Base-by-base conservation (phyloP, 2,113 vertebrate species). In the Sturnira hondurensis region DNA sequence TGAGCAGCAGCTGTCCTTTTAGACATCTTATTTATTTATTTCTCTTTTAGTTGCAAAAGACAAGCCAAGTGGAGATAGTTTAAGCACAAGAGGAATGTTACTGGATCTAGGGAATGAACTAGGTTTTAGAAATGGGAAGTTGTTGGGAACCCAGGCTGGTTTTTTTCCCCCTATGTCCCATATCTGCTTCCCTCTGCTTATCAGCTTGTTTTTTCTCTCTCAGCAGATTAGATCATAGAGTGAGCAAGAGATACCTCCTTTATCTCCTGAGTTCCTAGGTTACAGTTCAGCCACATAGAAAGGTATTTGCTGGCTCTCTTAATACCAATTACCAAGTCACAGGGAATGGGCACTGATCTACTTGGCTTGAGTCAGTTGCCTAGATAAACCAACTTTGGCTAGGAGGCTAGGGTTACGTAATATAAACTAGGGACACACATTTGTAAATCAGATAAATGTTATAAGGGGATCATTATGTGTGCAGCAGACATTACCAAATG, bases 21-120 rank as follows among this genome's bases (percentile, higher is more conserved):
- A 54, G 8, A 63, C 31, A 63, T n/a, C 58, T 91, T 83, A 91
- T 96, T 91, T 87, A 94, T 82, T 94, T n/a, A 70, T 91, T 78
- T 77, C 58, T 77, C 24, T 22, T 80, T 74, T 82, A 12, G n/a
- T 86, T 91, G n/a, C 50, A 86, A 81, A 71, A 45, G 36, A 19
- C 19, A 12, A 86, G n/a, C 52, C 50, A 91, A 36, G 13, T 95
- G 54, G 67, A 81, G 31, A n/a, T 78, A 71, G 63, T 58, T 86
- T 86, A 52, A 86, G 47, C 65, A 52, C 11, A 71, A 43, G 81
- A 38, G 28, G 22, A 50, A 43, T 52, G 24, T 93, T n/a, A 86
- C 43, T 43, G 41, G 31, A 68, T 82, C 28, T 88, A 70, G 65
- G 45, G 47, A 61, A 83, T 33, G 36, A 17, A 91, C 10, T 50